These are phyloP conservation scores for Drosophila nr. medialis DNA, from an alignment of 2,888 invertebrate genomes.

Conservation along the genomic window DNA sequence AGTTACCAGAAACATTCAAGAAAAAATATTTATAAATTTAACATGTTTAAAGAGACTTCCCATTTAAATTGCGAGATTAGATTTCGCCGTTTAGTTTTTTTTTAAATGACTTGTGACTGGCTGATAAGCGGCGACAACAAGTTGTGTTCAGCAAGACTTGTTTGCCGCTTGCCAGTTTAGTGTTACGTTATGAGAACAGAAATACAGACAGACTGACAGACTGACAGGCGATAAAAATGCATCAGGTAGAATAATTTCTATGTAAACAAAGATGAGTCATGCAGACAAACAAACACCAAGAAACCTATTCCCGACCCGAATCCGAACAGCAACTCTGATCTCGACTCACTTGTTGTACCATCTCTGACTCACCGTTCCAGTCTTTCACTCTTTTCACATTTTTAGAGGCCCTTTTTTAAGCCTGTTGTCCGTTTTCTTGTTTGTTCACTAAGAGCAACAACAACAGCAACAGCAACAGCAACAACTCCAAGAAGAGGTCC, in stretches of 20 bases:
- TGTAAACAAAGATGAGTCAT: constrained; percentile 73
- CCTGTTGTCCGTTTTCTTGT: constrained; percentile 55
- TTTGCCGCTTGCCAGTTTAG: constrained; percentile 41
- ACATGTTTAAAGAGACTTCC: neutral
- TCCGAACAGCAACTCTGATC: constrained; percentile 53
- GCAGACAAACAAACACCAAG: constrained; percentile 6
- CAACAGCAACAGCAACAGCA: constrained; percentile 6
- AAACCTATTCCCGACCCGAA: constrained; percentile 48
- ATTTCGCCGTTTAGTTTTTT: constrained; percentile 11
- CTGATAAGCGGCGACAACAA: constrained; percentile 48
- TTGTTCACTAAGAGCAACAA: constrained; percentile 45
- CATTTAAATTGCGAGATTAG: constrained; percentile 19
- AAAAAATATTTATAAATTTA: neutral
- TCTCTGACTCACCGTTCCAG: constrained; percentile 8
- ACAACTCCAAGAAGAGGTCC: constrained; percentile 31
- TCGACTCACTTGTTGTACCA: constrained; percentile 15
- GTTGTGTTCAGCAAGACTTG: constrained; percentile 32
- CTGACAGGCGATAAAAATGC: constrained; percentile 38
- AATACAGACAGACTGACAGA: neutral
- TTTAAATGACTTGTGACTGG: constrained; percentile 11
- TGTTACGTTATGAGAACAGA: constrained; percentile 16
- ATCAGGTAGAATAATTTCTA: constrained; percentile 77
- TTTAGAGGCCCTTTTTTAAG: constrained; percentile 29
- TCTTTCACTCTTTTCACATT: constrained; percentile 19
- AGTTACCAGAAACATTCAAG: neutral